Percentiles rank a stretch among this genome's conserved stretches.
phyloP scores from a whole-genome alignment of 2,797 vertebrate species.

The Uromys caudimaculatus region DNA sequence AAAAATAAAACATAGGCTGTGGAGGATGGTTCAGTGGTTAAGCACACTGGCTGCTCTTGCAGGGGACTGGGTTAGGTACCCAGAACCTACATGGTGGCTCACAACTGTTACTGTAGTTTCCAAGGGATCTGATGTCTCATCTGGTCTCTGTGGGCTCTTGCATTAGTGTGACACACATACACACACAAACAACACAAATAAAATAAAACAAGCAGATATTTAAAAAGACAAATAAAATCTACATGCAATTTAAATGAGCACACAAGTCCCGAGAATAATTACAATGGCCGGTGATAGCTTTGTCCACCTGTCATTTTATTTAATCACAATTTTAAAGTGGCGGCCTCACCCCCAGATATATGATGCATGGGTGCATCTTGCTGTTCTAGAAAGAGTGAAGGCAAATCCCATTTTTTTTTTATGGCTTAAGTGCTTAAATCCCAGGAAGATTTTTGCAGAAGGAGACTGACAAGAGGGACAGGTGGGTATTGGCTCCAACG shows the following conservation, averaged over 20 bases:
- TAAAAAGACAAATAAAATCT: constrained; percentile 20
- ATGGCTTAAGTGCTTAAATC: constrained; percentile 85
- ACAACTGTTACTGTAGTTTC: neutral
- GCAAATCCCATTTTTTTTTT: constrained; percentile 86
- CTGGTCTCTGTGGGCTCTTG: neutral
- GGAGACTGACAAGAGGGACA: constrained; percentile 89
- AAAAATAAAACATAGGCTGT: constrained; percentile 35
- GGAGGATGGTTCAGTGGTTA: neutral
- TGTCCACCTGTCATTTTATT: constrained; percentile 87
- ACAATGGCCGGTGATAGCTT: constrained; percentile 48
- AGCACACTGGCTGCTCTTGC: neutral
- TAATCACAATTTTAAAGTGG: constrained; percentile 84
- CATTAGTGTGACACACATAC: neutral
- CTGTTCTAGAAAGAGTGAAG: constrained; percentile 84
- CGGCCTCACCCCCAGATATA: constrained; percentile 77
- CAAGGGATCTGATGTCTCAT: neutral
- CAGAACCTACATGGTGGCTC: neutral
- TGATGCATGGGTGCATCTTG: constrained; percentile 76
- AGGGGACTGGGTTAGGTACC: neutral
- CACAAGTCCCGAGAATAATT: neutral
- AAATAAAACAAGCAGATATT: neutral
- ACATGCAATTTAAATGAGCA: constrained; percentile 14
- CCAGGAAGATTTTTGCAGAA: constrained; percentile 83
- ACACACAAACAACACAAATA: neutral
- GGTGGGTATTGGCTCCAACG: constrained; percentile 86